Evolutionary conservation across 2,888 invertebrate species (phyloP).

Genomic region (Ophion costatus): DNA sequence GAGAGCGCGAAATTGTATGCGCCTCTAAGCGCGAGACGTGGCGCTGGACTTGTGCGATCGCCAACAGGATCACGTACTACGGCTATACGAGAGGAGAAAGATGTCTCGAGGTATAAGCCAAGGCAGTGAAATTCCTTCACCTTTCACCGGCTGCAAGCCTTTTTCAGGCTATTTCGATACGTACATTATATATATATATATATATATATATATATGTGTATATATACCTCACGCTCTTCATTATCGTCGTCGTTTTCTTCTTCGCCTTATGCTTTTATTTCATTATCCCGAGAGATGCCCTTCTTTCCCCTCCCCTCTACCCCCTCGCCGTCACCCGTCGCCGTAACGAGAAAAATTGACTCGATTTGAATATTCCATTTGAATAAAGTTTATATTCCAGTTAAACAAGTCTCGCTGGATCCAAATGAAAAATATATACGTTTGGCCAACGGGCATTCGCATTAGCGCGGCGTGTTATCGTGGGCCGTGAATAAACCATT

Average conservation of each 20-base stretch:
- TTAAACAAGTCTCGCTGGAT: background rate
- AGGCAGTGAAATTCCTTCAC: slow-evolving; percentile 74
- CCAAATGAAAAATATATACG: background rate
- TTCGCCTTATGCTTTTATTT: slow-evolving; percentile 56
- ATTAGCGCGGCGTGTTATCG: background rate
- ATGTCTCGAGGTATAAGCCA: slow-evolving; percentile 56
- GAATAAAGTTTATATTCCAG: background rate
- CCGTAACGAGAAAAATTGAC: background rate
- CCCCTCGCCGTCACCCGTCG: background rate
- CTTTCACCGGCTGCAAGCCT: slow-evolving; percentile 76
- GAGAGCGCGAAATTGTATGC: slow-evolving; percentile 55
- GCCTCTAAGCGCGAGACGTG: slow-evolving; percentile 17
- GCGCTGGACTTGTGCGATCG: slow-evolving; percentile 29
- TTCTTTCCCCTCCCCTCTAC: background rate
- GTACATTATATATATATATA: background rate
- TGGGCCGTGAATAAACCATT: background rate
- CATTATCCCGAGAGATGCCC: slow-evolving; percentile 25
- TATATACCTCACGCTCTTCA: slow-evolving; percentile 4
- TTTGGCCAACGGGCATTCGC: slow-evolving; percentile 3
- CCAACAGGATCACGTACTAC: slow-evolving; percentile 25
- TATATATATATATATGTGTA: slow-evolving; percentile 4
- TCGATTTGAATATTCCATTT: background rate
- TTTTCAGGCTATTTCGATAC: slow-evolving; percentile 41
- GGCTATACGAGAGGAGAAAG: slow-evolving; percentile 48
- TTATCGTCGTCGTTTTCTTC: slow-evolving; percentile 36